A percentile compares a stretch with the other conserved stretches of the same genome.
Evolutionary conservation across 1,140 invertebrate genomes (phyloP).

Genomic region (Nilaparvata lugens): DNA sequence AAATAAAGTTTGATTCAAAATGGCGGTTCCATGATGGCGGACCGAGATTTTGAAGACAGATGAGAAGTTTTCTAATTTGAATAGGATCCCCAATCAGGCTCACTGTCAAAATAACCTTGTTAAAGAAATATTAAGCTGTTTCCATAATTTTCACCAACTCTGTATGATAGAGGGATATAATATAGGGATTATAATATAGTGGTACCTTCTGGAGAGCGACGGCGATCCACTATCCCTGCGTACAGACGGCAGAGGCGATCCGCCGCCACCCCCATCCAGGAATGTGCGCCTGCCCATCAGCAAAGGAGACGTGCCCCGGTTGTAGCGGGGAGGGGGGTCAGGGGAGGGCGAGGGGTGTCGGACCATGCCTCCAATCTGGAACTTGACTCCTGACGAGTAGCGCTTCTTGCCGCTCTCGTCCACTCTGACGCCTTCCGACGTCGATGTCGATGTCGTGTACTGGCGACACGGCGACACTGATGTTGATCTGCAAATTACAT

Average conservation of each 20-base stretch:
- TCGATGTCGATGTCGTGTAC: not conserved
- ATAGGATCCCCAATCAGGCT: too few species aligned
- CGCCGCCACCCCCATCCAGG: slow-evolving; percentile 44
- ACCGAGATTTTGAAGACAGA: too few species aligned
- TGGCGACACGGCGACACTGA: slow-evolving; percentile 28
- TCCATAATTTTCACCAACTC: too few species aligned
- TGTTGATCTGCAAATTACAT: slow-evolving; percentile 23
- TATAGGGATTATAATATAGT: slow-evolving; percentile 3
- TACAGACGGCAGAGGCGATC: slow-evolving; percentile 24
- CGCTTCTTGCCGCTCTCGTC: slow-evolving; percentile 42
- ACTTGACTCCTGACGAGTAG: slow-evolving; percentile 68
- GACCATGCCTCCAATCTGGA: slow-evolving; percentile 35
- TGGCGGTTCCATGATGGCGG: too few species aligned
- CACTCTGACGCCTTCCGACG: slow-evolving; percentile 17
- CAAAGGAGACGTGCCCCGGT: slow-evolving; percentile 16
- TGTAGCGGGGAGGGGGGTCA: slow-evolving; percentile 19
- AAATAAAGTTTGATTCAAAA: too few species aligned
- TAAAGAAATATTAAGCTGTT: too few species aligned
- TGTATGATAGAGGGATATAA: too few species aligned
- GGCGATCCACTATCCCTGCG: slow-evolving; percentile 36
- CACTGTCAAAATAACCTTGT: too few species aligned
- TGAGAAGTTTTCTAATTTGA: too few species aligned
- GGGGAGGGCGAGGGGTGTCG: slow-evolving; percentile 22
- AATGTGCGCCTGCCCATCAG: slow-evolving; percentile 36
- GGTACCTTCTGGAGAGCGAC: slow-evolving; percentile 50